Conservation (phyloP, 2,797 vertebrate species). For the Myiotriccus ornatus region DNA sequence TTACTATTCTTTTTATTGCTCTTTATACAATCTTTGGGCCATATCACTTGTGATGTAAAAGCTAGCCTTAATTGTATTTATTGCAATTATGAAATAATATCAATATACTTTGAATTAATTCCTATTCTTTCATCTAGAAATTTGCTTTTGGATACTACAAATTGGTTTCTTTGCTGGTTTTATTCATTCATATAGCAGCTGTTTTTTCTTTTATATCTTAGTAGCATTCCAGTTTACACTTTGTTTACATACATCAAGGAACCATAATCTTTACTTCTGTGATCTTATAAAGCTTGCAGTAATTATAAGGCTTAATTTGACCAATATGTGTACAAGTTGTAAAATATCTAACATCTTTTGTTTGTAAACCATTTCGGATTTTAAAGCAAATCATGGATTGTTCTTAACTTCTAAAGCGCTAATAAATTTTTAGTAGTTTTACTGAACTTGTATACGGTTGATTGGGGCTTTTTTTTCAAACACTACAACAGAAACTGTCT, state of each 20-base stretch:
- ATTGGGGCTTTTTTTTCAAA: background rate
- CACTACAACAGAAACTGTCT: background rate
- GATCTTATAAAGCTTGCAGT: background rate
- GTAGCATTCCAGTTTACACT: background rate
- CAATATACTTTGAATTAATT: background rate
- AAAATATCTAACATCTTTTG: background rate
- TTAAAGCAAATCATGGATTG: conserved; percentile 21
- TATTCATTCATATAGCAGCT: background rate
- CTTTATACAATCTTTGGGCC: background rate
- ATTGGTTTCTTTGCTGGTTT: background rate
- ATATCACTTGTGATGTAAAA: background rate
- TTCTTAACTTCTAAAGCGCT: background rate
- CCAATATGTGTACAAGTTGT: background rate
- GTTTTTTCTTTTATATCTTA: background rate
- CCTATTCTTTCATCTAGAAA: background rate
- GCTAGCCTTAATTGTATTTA: background rate
- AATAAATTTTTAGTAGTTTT: background rate
- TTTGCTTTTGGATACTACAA: background rate
- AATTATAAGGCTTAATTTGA: background rate
- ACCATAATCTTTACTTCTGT: background rate
- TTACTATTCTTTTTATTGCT: background rate
- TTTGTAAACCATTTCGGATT: background rate
- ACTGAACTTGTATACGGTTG: background rate
- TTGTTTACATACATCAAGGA: background rate
- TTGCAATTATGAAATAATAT: background rate